Evolutionary conservation across 2,797 vertebrate species (phyloP), one percentile per base, ranked within the genome.

Genomic region (Myiothlypis chrysogaster): DNA sequence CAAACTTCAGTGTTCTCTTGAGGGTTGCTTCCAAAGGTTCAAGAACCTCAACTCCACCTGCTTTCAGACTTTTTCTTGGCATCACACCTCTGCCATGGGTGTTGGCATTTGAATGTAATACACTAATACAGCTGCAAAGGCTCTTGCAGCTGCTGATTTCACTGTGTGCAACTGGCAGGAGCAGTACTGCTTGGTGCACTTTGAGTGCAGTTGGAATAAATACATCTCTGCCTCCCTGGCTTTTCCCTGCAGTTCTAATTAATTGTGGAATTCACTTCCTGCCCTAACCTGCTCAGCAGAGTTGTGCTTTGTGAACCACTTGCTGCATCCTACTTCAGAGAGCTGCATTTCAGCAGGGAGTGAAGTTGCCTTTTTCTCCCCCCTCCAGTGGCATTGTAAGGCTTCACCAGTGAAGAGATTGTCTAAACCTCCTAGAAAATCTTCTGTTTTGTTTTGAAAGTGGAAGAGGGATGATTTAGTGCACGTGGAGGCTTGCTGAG

Each of bases 251-350:
- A 94, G 85, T 94, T 95, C 44, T 95, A 82, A 94, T 95, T 96
- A 96, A 52, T 72, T 91, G 90, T 93, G 94, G 93, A 95, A 96
- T 97, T 96, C 84, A 73, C 87, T 94, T 94, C 94, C 95, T 96
- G 94, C 94, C 91, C 86, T 89, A 94, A 93, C 94, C 95, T 97
- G 95, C 94, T 95, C 66, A 0, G 66, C 89, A 57, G 91, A 94
- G 59, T 35, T 83, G 59, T 25, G 70, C 80, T 93, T 79, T 95
- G 85, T 2, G 3, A 83, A 84, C 76, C 37, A 64, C 47, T 91
- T 78, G 52, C 84, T 91, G 82, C 12, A 11, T 91, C 57, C 25
- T 78, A 34, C 89, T 93, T 89, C 87, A 94, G 87, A 81, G 47
- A 60, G 87, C 77, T 70, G 59, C 20, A 2, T 84, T 91, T 84